phyloP scores from a whole-genome alignment of 2,113 vertebrate species.

The Bubalus kerabau region DNA sequence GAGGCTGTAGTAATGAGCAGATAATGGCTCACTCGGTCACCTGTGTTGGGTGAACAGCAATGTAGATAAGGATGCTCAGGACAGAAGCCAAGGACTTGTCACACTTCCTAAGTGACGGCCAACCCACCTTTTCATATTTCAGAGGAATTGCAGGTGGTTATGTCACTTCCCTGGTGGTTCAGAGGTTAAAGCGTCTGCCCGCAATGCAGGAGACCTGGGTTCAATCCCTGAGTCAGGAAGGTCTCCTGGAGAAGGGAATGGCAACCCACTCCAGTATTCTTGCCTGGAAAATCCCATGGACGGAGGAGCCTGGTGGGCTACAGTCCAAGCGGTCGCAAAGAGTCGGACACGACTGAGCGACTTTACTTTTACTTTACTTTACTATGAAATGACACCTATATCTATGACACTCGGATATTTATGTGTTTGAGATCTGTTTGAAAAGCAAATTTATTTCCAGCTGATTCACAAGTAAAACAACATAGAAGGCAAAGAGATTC shows the following conservation, averaged over 20 bases:
- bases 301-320: too few relatives aligned
- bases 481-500: neutral
- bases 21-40: neutral
- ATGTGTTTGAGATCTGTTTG: neutral
- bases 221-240: too few relatives aligned
- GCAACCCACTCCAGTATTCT: too few relatives aligned
- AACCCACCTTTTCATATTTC: neutral
- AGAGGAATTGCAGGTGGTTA: neutral
- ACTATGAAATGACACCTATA: neutral
- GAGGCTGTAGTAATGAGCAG: neutral
- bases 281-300: too few relatives aligned
- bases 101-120: neutral
- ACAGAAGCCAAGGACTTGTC: neutral
- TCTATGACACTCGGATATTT: neutral
- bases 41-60: neutral
- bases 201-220: too few relatives aligned
- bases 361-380: too few relatives aligned
- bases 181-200: too few relatives aligned
- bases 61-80: neutral
- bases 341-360: accelerated
- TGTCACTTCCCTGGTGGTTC: too few relatives aligned
- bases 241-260: too few relatives aligned
- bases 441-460: neutral
- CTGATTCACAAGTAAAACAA: neutral
- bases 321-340: too few relatives aligned